Base-by-base conservation (phyloP, 1,140 invertebrate species). In the Drosophila erecta region DNA sequence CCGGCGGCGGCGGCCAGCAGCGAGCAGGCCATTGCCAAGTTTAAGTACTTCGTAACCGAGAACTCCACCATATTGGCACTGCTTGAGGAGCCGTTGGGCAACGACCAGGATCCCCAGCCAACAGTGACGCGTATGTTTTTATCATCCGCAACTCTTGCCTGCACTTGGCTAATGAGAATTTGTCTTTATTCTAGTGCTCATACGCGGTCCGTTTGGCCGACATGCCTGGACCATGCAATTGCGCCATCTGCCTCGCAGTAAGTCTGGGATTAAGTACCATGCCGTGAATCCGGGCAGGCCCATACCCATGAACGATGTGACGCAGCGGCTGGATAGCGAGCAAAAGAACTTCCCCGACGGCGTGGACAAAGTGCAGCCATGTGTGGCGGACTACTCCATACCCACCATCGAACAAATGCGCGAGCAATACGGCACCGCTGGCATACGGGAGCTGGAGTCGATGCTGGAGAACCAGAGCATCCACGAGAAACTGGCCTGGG, bases 151-250 rank as follows among this genome's bases (percentile, higher is more conserved):
- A 14, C 1, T 37, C 12, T 8, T 10, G 10, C 2, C 8, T 8
- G 17, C 3, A 22, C 5, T 5, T 38, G 0, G 3, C n/a, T 50
- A n/a, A 27, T 6, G n/a, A 8, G 2, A 20, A 5, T 1, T 15
- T 4, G 2, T 2, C 14, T 10, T 43, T 8, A 6, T n/a, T 0
- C 0, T 95, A 79, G 95, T 98, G 22, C 93, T 99, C 27, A 96
- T 99, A 50, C 94, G 98, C 22, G 96, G 97, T 24, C 96, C 97
- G 0, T 99, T 98, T 93, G 98, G 98, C 0, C 95, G 98, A 17
- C 97, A 98, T 93, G 97, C 97, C 7, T 99, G 98, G 98, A 97
- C 96, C 0, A 95, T 99, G 94, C 96, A 98, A 86, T 93, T 97
- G 40, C 93, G 97, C 15, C 96, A 98, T 92, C 93, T 97, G 58